Evolutionary conservation across 1,140 invertebrate genomes (phyloP), one percentile per base, ranked within the genome.

Genomic region (Drosophila parvula): DNA sequence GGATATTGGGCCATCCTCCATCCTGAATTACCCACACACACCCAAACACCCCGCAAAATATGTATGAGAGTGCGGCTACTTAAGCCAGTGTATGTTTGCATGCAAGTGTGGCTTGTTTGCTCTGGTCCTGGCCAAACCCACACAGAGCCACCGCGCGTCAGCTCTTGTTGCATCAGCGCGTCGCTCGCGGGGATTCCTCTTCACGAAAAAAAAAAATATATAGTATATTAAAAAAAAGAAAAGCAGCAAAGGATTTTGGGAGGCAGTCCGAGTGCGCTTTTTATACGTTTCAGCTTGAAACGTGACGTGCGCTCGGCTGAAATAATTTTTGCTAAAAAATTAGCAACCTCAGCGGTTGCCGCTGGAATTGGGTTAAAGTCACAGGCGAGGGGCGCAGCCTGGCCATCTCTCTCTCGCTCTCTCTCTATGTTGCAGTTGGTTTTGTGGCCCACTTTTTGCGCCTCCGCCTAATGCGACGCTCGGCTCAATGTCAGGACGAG

Each of bases 281-380:
- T 79, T 60, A 40, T 78, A 41, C 62, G n/a, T 44, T 60, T 65
- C 74, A 76, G 67, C 45, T 50, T 64, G 45, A 79, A 76, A 71
- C 70, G 43, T 75, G 79, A 76, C 53, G 57, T 75, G 71, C 78
- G 71, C 71, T 80, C 48, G 63, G 45, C 57, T 75, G 80, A 78
- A 85, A 89, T 85, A 70, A 81, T 78, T 85, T 88, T 83, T 78
- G 51, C 77, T 79, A 84, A 84, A 84, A 84, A 79, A 84, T 84
- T 84, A 89, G 79, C 83, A 88, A 86, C 83, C 83, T 82, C 84
- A 89, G 81, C 84, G 75, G 77, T 84, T 84, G 85, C 63, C 63
- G 55, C 64, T 59, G 75, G 67, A 88, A 84, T 89, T 89, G 84
- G 84, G 84, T 89, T 89, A 89, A 90, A 89, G 84, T 89, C 84